Evolutionary conservation across 2,797 vertebrate species (phyloP).

Genomic region (Onychomys leucogaster): DNA sequence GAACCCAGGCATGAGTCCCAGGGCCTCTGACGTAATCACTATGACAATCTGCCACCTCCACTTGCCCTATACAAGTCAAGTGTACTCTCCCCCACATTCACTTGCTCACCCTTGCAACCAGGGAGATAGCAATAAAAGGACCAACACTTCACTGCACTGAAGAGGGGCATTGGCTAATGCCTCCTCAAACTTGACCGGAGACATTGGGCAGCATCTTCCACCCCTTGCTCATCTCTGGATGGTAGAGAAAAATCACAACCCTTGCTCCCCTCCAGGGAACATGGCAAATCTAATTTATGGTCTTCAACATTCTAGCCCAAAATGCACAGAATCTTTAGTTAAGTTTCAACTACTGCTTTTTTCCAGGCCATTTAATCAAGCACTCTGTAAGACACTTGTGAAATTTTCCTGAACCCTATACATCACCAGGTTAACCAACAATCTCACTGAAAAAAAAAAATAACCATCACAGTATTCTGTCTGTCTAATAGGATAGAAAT

Average conservation of each 20-base stretch:
- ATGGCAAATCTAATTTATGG: background rate
- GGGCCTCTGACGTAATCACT: background rate
- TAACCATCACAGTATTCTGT: background rate
- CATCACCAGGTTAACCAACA: background rate
- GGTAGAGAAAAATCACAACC: background rate
- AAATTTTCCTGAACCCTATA: conserved; percentile 37
- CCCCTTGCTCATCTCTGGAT: background rate
- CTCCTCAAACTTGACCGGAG: background rate
- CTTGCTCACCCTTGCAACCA: background rate
- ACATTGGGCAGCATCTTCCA: background rate
- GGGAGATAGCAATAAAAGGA: background rate
- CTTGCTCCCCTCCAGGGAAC: background rate
- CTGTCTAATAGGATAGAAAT: background rate
- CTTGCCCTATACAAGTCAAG: background rate
- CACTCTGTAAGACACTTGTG: conserved; percentile 6
- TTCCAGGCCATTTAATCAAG: background rate
- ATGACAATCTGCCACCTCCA: background rate
- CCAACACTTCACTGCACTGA: background rate
- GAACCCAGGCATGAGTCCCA: background rate
- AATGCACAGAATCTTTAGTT: background rate
- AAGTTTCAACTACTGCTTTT: background rate
- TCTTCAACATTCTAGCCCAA: background rate
- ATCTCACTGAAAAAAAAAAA: background rate
- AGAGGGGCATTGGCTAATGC: background rate
- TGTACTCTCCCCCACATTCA: background rate